Conservation (phyloP, 2,113 vertebrate genomes). For the Jacana jacana region DNA sequence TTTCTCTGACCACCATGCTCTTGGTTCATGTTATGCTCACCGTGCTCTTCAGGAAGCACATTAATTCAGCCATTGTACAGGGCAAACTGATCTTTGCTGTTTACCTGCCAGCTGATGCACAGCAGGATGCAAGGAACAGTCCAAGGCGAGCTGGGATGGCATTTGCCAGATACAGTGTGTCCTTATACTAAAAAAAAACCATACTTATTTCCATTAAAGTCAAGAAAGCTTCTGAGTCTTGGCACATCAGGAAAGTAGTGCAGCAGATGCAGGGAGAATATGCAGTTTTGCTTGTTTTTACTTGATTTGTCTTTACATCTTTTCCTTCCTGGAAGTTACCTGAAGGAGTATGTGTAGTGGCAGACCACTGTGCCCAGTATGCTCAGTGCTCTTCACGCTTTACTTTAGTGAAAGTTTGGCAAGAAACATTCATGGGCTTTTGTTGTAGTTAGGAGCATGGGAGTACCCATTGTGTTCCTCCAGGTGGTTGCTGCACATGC, state of each 20-base stretch:
- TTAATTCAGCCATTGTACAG: constrained; percentile 28
- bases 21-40: not conserved
- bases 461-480: not conserved
- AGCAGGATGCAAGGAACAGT: constrained; percentile 32
- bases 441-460: rapidly evolving
- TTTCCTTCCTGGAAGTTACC: not conserved
- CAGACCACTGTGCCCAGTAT: not conserved
- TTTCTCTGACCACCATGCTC: not conserved
- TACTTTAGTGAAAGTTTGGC: not conserved
- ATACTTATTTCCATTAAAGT: constrained; percentile 21
- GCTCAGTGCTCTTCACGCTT: not conserved
- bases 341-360: not conserved
- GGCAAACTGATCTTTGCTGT: constrained; percentile 18
- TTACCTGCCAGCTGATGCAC: constrained; percentile 57
- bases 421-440: not conserved
- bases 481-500: not conserved
- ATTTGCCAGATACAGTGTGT: constrained; percentile 28
- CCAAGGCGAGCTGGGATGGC: constrained; percentile 9
- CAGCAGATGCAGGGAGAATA: not conserved
- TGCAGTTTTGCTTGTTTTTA: not conserved
- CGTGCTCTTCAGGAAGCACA: not conserved
- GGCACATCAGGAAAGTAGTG: constrained; percentile 9
- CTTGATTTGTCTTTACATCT: not conserved
- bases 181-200: not conserved
- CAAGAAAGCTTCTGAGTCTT: not conserved